Evolutionary conservation across 2,113 vertebrate genomes (phyloP).

Genomic region (Sula dactylatra): DNA sequence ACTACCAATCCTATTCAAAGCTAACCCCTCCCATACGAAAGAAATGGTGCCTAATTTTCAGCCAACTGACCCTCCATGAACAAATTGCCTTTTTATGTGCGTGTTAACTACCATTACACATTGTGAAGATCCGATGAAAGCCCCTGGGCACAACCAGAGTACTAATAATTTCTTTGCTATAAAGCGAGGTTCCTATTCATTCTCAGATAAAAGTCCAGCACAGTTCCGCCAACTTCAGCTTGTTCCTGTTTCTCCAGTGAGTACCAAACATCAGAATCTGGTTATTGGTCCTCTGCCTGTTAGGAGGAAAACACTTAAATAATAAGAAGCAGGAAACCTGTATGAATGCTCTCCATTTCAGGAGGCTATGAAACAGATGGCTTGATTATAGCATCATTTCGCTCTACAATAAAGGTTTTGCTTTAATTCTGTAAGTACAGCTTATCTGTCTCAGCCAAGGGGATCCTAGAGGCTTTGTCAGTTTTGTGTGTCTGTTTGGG

Average conservation of each 20-base stretch:
- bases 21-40: not conserved
- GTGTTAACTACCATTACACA: not conserved
- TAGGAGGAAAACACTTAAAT: not conserved
- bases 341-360: not conserved
- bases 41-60: not conserved
- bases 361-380: constrained; percentile 23
- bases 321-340: not conserved
- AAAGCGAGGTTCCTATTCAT: not conserved
- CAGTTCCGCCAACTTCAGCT: not conserved
- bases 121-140: not conserved
- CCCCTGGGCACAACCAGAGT: not conserved
- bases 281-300: not conserved
- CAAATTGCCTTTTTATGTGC: not conserved
- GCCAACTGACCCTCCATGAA: not conserved
- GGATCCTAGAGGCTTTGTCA: constrained; percentile 7
- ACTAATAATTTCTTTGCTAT: not conserved
- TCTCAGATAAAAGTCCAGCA: not conserved
- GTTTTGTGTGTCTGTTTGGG: constrained; percentile 1
- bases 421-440: constrained; percentile 32
- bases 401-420: constrained; percentile 8
- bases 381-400: not conserved
- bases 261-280: not conserved
- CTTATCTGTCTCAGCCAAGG: not conserved
- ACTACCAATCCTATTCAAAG: not conserved
- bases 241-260: not conserved